Base-by-base conservation (phyloP, 2,113 vertebrate species). In the Cariama cristata region DNA sequence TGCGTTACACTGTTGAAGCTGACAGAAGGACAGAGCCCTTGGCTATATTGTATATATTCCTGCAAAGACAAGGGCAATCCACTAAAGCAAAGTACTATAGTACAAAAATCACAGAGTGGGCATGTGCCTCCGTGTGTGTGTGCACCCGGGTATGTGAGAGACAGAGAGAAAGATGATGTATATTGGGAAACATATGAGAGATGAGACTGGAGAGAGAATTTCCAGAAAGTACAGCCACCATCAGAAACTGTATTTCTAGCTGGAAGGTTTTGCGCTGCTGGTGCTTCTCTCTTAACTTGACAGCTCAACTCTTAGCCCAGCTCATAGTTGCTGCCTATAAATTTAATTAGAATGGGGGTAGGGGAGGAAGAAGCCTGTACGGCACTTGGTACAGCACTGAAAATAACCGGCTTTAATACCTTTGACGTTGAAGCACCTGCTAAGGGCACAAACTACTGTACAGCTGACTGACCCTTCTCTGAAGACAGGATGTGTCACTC, bases 381-480 rank as follows among this genome's bases (percentile, higher is more conserved):
- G 0, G 72, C 45, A 21, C 88, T 76, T 74, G 88, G 92, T 68
- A 93, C 90, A 79, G 92, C 0, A 11, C 94, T 94, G 95, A 66
- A 93, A 94, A 97, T 93, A 95, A 87, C 63, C 55, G 44, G 88
- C 64, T 96, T 95, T 95, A 86, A 96, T 93, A 88, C 63, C 91
- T 94, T 73, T 91, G 92, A 96, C 97, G 96, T 14, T 72, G 95
- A 97, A 88, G 86, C 58, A 90, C 92, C 93, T 95, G 92, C 91
- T 93, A 47, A 94, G 96, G 94, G 95, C 92, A 82, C 44, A 79
- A 80, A 45, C 64, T 4, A 9, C 71, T 44, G 28, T 35, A 27
- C 79, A 93, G 79, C 83, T 77, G 83, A 90, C 42, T 10, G 2
- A 90, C 88, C 79, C 68, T 91, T 71, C 79, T 95, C 73, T 21